Conservation (phyloP, 2,797 vertebrate genomes). For the Coreius guichenoti region DNA sequence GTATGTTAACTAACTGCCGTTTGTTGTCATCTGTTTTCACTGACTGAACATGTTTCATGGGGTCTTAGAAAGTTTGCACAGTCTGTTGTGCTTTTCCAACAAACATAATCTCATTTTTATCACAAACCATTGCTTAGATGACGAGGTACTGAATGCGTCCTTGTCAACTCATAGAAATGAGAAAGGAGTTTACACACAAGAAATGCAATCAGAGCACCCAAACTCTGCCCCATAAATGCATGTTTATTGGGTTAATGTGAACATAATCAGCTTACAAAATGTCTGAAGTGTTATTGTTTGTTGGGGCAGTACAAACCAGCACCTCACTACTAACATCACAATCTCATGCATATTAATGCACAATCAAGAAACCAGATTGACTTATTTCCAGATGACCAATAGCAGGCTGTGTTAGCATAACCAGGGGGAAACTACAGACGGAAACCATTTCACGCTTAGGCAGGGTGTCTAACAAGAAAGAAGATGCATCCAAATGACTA, state of each 20-base stretch:
- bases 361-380: slow-evolving; percentile 11
- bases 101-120: background rate
- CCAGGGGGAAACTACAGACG: slow-evolving; percentile 22
- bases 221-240: background rate
- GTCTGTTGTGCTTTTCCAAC: background rate
- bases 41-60: background rate
- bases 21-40: background rate
- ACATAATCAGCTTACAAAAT: background rate
- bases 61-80: background rate
- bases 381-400: slow-evolving; percentile 48
- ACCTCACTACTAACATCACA: background rate
- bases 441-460: slow-evolving; percentile 50
- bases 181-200: too few relatives aligned
- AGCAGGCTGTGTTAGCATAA: slow-evolving; percentile 36
- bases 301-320: background rate
- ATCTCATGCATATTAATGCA: slow-evolving; percentile 31
- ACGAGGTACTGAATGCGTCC: background rate
- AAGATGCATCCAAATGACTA: slow-evolving; percentile 23
- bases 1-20: background rate
- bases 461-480: slow-evolving; percentile 43
- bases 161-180: too few relatives aligned
- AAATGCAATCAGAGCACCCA: background rate
- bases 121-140: background rate
- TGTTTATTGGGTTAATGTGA: background rate
- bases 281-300: background rate